Base-by-base conservation (phyloP, 2,888 invertebrate genomes). In the Andrena camellia region DNA sequence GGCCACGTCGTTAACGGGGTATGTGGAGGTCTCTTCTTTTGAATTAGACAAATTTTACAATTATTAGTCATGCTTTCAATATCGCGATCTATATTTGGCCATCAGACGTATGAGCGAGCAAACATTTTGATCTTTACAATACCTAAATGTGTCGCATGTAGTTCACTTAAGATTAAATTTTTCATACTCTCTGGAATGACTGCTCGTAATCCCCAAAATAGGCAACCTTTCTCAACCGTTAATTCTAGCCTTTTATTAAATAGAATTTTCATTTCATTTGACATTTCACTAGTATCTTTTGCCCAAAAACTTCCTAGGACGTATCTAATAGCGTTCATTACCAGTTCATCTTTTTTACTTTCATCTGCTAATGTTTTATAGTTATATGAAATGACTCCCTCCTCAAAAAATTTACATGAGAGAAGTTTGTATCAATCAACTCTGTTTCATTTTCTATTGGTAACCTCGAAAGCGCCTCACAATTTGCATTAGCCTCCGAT, bases 41-140 rank as follows among this genome's bases (percentile, higher is more conserved):
- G 4, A 13, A 42, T 42, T 42, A 42, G 13, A 42, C 42, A 13
- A 13, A 42, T 13, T 42, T 42, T 42, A 13, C 42, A 42, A 13
- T 42, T 42, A 42, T 13, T 42, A 13, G 4, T 13, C 42, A 42
- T 42, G 42, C 42, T 42, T 42, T 42, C 42, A 4, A 42, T 42
- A 4, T 42, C 42, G 4, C 1, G 13, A 1, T 42, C 13, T 1
- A 42, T 42, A 13, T 42, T 42, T 35, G 35, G 35, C 35, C 35
- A 35, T 69, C 67, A 84, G 0, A 84, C 62, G 17, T 79, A 79
- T 1, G 59, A 74, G n/a, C 82, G 23, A 2, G 79, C 67, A 0
- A 78, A 2, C 29, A 63, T 69, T 67, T 84, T 84, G 20, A 82
- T 83, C 26, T 83, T 82, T 2, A 79, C 79, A 0, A 77, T 59